Evolutionary conservation across 1,140 invertebrate species (phyloP), one percentile per base, ranked within the genome.

Genomic region (Muscidifurax raptorellus): DNA sequence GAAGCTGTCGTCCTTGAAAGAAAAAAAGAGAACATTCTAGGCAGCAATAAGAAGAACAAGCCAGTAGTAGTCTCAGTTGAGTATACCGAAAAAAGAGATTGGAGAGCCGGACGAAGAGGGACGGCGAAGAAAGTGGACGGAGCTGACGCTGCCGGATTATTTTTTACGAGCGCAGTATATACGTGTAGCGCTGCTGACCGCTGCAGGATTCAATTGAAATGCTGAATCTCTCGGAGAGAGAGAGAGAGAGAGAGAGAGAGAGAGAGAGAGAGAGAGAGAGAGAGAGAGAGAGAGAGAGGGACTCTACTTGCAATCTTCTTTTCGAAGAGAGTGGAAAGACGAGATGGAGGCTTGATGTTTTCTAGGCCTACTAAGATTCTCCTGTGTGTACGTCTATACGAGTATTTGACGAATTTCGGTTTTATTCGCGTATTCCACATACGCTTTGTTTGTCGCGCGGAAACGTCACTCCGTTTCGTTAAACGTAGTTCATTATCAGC

Each of bases 61-160:
- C 36, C 36, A 40, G 18, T 22, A n/a, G 4, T 22, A 59, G 52
- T 7, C 18, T 15, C 10, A 12, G 3, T 22, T 22, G 5, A 52
- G 52, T 59, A 59, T 59, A 22, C 44, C 44, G 44, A n/a, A 59
- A 59, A 59, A 59, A 59, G 52, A 59, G 52, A 59, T 59, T n/a
- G 18, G 52, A 59, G 52, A n/a, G n/a, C n/a, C n/a, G n/a, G n/a
- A 47, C 44, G 44, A 47, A 47, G 44, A 47, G 44, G 52, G 18
- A 59, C n/a, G n/a, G 5, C 22, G 40, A 25, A 27, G 10, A 47
- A 76, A 52, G 25, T 27, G 25, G n/a, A 32, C 7, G 22, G 36
- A 47, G 40, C 40, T 76, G 74, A 76, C 74, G n/a, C 74, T 44
- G 74, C 40, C 15, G 74, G 40, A 76, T 76, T 76, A 76, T 76